These are phyloP conservation scores for Macroramphosus scolopax DNA, from an alignment of 2,797 vertebrate species.

Conservation along the genomic window DNA sequence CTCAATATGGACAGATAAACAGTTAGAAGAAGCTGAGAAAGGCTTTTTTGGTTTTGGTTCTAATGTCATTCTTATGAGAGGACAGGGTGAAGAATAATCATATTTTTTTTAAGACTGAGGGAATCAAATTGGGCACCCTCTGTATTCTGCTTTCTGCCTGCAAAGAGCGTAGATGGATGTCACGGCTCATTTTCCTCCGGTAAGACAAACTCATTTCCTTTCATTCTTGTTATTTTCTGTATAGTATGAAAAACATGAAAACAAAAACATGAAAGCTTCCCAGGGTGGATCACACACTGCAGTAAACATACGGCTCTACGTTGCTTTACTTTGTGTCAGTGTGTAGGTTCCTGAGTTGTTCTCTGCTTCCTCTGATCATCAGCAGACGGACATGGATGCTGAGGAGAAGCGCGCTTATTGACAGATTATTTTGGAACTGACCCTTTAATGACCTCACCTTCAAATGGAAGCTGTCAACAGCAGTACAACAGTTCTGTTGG, in stretches of 20 bases:
- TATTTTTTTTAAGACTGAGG: slow-evolving; percentile 7
- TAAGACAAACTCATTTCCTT: slow-evolving; percentile 24
- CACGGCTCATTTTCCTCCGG: slow-evolving; percentile 19
- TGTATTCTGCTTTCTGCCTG: slow-evolving; percentile 12
- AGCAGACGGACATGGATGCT: background rate
- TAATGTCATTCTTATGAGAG: too few relatives aligned
- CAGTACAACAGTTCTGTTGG: too few relatives aligned
- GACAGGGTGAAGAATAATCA: too few relatives aligned
- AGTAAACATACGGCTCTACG: slow-evolving; percentile 18
- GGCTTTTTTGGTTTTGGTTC: too few relatives aligned
- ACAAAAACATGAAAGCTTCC: slow-evolving; percentile 19
- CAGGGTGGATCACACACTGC: slow-evolving; percentile 20
- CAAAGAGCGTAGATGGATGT: too few relatives aligned
- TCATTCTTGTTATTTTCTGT: too few relatives aligned
- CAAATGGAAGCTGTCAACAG: too few relatives aligned
- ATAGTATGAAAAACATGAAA: slow-evolving; percentile 36
- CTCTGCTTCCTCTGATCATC: slow-evolving; percentile 7
- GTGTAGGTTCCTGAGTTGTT: slow-evolving; percentile 1
- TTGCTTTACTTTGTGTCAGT: slow-evolving; percentile 5
- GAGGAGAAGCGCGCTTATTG: background rate
- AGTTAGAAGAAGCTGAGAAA: too few relatives aligned
- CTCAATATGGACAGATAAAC: slow-evolving; percentile 26
- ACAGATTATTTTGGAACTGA: too few relatives aligned
- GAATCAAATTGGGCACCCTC: slow-evolving; percentile 12
- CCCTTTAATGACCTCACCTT: too few relatives aligned